Evolutionary conservation across 2,113 vertebrate species (phyloP).

Genomic region (Paedocypris sp.): DNA sequence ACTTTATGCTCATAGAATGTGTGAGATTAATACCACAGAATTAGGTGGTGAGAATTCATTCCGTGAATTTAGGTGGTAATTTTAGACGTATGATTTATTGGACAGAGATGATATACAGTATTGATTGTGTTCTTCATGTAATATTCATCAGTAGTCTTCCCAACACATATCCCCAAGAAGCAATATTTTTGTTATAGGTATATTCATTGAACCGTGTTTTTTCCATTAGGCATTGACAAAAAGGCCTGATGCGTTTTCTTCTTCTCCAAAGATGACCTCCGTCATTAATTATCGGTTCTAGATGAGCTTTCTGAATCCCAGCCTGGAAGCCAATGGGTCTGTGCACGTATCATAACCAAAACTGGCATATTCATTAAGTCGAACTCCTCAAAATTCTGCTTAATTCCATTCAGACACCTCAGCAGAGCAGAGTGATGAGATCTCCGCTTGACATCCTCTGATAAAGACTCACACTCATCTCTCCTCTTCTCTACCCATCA

Average conservation of each 20-base stretch:
- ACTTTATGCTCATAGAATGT: no score
- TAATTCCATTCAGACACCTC: constrained; percentile 33
- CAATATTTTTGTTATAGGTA: neutral
- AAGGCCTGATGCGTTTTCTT: neutral
- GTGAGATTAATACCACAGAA: no score
- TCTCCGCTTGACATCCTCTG: constrained; percentile 29
- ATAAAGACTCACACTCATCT: constrained; percentile 8
- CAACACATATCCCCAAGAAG: neutral
- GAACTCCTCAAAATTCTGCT: constrained; percentile 29
- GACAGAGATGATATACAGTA: neutral
- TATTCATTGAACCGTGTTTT: neutral
- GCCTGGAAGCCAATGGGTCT: constrained; percentile 1
- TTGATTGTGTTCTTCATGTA: neutral
- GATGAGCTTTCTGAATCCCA: constrained; percentile 5
- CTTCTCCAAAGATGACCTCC: constrained; percentile 3
- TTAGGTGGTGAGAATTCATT: no score
- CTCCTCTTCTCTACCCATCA: constrained; percentile 4
- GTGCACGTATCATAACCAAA: constrained; percentile 26
- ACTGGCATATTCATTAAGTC: constrained; percentile 37
- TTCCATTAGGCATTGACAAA: neutral
- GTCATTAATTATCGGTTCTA: neutral
- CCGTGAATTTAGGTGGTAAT: no score
- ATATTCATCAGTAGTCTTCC: neutral
- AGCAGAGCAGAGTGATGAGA: constrained; percentile 26
- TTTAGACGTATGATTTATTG: neutral